Evolutionary conservation across 2,797 vertebrate species (phyloP).

Genomic region (Acanthornis magna): DNA sequence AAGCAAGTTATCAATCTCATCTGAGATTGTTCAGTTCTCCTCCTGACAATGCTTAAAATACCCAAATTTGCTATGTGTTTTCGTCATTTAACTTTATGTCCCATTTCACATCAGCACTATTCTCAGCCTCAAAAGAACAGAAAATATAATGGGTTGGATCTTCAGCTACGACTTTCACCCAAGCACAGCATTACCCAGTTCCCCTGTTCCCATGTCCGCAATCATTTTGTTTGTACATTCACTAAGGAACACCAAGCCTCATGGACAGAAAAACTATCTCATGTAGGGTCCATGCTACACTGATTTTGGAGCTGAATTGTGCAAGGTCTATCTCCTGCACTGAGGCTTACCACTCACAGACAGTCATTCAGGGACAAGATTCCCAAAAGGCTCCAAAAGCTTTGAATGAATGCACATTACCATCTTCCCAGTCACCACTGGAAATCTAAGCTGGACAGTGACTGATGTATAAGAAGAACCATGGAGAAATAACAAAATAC

Average conservation of each 20-base stretch:
- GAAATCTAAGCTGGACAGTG: background rate
- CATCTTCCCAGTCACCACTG: background rate
- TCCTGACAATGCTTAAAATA: background rate
- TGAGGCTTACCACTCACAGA: background rate
- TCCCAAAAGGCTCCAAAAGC: background rate
- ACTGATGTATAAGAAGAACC: background rate
- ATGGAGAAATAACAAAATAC: background rate
- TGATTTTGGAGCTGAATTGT: background rate
- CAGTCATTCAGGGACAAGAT: background rate
- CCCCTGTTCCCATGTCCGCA: background rate
- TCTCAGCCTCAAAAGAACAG: background rate
- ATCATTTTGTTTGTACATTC: background rate
- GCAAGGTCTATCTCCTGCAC: background rate
- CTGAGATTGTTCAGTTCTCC: background rate
- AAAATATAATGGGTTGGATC: background rate
- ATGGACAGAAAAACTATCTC: background rate
- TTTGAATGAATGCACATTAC: background rate
- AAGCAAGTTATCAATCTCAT: background rate
- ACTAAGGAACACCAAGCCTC: background rate
- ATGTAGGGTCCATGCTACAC: background rate
- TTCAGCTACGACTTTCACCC: background rate
- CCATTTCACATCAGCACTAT: background rate
- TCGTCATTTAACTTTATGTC: background rate
- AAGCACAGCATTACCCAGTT: background rate
- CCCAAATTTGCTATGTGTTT: background rate